Conservation (phyloP, 2,797 vertebrate genomes). For the Takifugu ocellatus region DNA sequence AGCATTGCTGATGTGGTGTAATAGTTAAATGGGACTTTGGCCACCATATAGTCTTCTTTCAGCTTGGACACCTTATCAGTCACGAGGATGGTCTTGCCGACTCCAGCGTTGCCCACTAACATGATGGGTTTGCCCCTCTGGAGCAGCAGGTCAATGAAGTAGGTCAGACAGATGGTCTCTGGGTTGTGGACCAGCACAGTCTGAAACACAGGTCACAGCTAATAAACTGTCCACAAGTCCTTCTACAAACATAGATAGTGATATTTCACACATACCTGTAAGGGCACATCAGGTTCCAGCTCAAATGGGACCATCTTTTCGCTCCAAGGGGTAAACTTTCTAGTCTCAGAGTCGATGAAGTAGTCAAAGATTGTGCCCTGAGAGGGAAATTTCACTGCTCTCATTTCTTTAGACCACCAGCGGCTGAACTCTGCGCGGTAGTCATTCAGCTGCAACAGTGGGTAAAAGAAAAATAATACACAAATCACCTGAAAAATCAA, state of each 20-base stretch:
- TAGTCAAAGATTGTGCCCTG: conserved; percentile 87
- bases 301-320: conserved; percentile 75
- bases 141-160: conserved; percentile 76
- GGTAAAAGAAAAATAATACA: background rate
- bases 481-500: background rate
- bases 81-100: conserved; percentile 74
- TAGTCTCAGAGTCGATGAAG: conserved; percentile 77
- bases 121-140: conserved; percentile 70
- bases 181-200: conserved; percentile 70
- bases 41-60: conserved; percentile 67
- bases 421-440: conserved; percentile 83
- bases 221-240: background rate
- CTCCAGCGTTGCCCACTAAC: conserved; percentile 76
- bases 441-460: conserved; percentile 75
- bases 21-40: conserved; percentile 77
- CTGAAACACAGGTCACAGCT: conserved; percentile 46
- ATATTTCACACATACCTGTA: conserved; percentile 59
- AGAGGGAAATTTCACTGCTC: conserved; percentile 80
- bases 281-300: conserved; percentile 71
- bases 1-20: conserved; percentile 72
- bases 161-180: conserved; percentile 71
- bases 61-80: conserved; percentile 70
- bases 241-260: no score
- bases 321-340: conserved; percentile 80
- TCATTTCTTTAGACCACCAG: conserved; percentile 85